Conservation (phyloP, 2,797 vertebrate genomes). For the Anisognathus igniventris region DNA sequence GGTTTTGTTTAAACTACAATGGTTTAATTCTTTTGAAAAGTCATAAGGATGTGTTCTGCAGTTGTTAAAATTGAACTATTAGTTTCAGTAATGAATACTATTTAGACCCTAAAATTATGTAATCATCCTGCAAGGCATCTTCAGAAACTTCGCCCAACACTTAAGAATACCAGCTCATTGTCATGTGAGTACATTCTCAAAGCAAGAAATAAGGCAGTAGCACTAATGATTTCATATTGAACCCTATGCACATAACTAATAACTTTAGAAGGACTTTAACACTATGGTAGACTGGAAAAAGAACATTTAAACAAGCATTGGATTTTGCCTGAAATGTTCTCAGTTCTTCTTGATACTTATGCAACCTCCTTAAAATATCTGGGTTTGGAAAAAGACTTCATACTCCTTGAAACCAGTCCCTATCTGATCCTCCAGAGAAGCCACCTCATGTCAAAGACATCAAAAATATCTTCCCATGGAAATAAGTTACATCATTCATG, state of each 20-base stretch:
- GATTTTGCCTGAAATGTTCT: slow-evolving; percentile 56
- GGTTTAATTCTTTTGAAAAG: slow-evolving; percentile 60
- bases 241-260: slow-evolving; percentile 73
- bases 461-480: slow-evolving; percentile 14
- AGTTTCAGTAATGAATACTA: slow-evolving; percentile 67
- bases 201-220: slow-evolving; percentile 81
- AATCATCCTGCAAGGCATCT: slow-evolving; percentile 75
- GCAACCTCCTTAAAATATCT: slow-evolving; percentile 56
- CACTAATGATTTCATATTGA: slow-evolving; percentile 74
- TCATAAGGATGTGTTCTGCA: slow-evolving; percentile 61
- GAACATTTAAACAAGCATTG: slow-evolving; percentile 56
- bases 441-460: neutral
- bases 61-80: slow-evolving; percentile 68
- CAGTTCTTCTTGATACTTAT: slow-evolving; percentile 46
- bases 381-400: slow-evolving; percentile 54
- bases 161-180: slow-evolving; percentile 70
- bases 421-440: slow-evolving; percentile 55
- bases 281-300: slow-evolving; percentile 68
- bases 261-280: slow-evolving; percentile 69
- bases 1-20: slow-evolving; percentile 70
- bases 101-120: slow-evolving; percentile 66
- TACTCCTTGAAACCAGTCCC: slow-evolving; percentile 52
- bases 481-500: slow-evolving; percentile 33
- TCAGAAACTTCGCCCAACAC: slow-evolving; percentile 71
- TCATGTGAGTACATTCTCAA: slow-evolving; percentile 79